These are phyloP conservation scores for Rhinella marina DNA, from an alignment of 2,797 vertebrate species.

Conservation along the genomic window DNA sequence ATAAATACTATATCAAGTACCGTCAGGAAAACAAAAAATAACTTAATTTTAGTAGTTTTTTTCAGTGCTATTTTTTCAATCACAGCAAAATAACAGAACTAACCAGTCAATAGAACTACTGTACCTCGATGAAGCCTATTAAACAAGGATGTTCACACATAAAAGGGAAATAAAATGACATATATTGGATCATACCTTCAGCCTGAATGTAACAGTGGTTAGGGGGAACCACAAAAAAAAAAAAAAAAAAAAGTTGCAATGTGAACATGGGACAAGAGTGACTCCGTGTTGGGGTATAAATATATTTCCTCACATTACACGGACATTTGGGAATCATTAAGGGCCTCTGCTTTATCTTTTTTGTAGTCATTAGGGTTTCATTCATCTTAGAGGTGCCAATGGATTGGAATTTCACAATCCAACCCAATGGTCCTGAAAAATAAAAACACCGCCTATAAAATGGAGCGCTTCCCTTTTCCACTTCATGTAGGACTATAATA, in stretches of 20 bases:
- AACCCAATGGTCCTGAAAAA: slow-evolving; percentile 3
- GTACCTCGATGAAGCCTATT: slow-evolving; percentile 70
- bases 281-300: slow-evolving; percentile 64
- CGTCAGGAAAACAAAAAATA: slow-evolving; percentile 71
- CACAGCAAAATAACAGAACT: slow-evolving; percentile 65
- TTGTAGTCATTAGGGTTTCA: slow-evolving; percentile 14
- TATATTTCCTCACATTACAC: slow-evolving; percentile 74
- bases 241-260: slow-evolving; percentile 68
- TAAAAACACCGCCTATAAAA: neutral
- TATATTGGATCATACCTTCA: slow-evolving; percentile 67
- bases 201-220: slow-evolving; percentile 70
- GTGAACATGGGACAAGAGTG: slow-evolving; percentile 58
- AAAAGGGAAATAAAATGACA: slow-evolving; percentile 54
- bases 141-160: slow-evolving; percentile 65
- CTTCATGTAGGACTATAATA: neutral
- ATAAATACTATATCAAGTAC: slow-evolving; percentile 78
- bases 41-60: slow-evolving; percentile 72
- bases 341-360: slow-evolving; percentile 9
- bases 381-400: slow-evolving; percentile 24
- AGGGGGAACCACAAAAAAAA: no score
- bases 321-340: slow-evolving; percentile 65
- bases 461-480: slow-evolving; percentile 1
- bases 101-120: slow-evolving; percentile 73
- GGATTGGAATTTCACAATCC: neutral
- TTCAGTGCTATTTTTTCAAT: slow-evolving; percentile 70